Evolutionary conservation across 2,888 invertebrate genomes (phyloP).

Genomic region (Griposia aprilina): DNA sequence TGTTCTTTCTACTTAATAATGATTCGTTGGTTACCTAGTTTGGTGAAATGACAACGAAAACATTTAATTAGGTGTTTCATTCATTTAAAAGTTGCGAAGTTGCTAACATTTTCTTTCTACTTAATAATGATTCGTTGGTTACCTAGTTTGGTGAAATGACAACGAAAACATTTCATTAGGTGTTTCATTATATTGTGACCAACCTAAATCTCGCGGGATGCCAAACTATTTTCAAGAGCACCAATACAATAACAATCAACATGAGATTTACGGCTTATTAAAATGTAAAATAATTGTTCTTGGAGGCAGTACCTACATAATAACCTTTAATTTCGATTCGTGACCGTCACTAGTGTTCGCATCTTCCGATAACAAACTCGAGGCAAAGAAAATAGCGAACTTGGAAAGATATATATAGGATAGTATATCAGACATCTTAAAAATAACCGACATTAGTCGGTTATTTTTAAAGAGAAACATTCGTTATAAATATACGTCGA

Average conservation of each 20-base stretch:
- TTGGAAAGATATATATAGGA: too few species aligned
- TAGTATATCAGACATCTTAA: too few species aligned
- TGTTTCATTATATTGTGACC: neutral
- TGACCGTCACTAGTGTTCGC: slow-evolving; percentile 52
- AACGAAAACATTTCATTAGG: neutral
- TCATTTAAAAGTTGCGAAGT: neutral
- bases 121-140: neutral
- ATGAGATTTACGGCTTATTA: slow-evolving; percentile 37
- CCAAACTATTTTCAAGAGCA: slow-evolving; percentile 12
- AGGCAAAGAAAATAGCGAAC: slow-evolving; percentile 3
- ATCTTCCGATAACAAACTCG: slow-evolving; percentile 59
- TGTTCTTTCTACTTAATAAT: too few species aligned
- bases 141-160: neutral
- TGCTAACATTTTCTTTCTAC: neutral
- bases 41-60: too few species aligned
- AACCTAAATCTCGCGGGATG: neutral
- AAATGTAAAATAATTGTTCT: slow-evolving; percentile 42
- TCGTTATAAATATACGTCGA: slow-evolving; percentile 17
- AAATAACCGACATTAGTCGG: neutral
- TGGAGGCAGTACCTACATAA: slow-evolving; percentile 3
- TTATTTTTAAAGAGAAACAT: slow-evolving; percentile 32
- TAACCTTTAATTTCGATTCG: slow-evolving; percentile 58
- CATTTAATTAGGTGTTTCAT: too few species aligned
- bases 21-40: too few species aligned
- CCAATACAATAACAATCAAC: slow-evolving; percentile 30